These are phyloP conservation scores for Potorous gilbertii DNA, from an alignment of 2,797 vertebrate species.

Conservation along the genomic window DNA sequence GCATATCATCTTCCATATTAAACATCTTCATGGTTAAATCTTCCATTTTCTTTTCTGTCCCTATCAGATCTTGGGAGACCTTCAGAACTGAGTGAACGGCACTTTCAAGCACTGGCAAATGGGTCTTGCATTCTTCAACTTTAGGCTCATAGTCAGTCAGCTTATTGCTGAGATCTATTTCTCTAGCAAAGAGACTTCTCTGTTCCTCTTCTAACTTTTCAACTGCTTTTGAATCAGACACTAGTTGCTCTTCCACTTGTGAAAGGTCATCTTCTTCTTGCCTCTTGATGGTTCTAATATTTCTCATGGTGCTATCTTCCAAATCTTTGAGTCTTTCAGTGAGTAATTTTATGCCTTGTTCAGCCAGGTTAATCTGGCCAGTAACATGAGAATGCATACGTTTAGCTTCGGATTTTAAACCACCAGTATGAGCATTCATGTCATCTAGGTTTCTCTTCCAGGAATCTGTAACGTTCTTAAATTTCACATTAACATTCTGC, in stretches of 20 bases:
- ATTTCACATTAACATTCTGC: conserved; percentile 86
- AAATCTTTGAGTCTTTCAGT: conserved; percentile 90
- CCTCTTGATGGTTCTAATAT: conserved; percentile 89
- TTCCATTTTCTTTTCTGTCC: conserved; percentile 88
- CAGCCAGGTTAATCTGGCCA: conserved; percentile 89
- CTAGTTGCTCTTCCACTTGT: conserved; percentile 85
- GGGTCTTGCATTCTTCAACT: conserved; percentile 87
- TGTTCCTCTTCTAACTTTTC: conserved; percentile 87
- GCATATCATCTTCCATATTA: conserved; percentile 90
- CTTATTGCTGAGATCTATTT: conserved; percentile 84
- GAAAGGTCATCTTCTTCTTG: conserved; percentile 92
- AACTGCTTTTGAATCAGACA: conserved; percentile 87
- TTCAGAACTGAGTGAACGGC: conserved; percentile 91
- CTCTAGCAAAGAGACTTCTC: conserved; percentile 80
- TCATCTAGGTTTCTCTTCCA: conserved; percentile 88
- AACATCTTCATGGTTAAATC: conserved; percentile 90
- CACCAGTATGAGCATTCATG: conserved; percentile 84
- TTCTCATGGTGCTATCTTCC: conserved; percentile 92
- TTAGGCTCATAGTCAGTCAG: conserved; percentile 88
- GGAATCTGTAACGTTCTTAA: conserved; percentile 89
- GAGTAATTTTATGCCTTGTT: conserved; percentile 87
- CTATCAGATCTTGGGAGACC: conserved; percentile 88
- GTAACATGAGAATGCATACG: conserved; percentile 88
- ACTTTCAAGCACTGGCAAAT: conserved; percentile 91
- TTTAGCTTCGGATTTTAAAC: conserved; percentile 89